Percentiles rank a stretch among this genome's conserved stretches.
These are phyloP conservation scores for Falcaria lacertinaria DNA, from an alignment of 2,888 invertebrate species.

Conservation along the genomic window DNA sequence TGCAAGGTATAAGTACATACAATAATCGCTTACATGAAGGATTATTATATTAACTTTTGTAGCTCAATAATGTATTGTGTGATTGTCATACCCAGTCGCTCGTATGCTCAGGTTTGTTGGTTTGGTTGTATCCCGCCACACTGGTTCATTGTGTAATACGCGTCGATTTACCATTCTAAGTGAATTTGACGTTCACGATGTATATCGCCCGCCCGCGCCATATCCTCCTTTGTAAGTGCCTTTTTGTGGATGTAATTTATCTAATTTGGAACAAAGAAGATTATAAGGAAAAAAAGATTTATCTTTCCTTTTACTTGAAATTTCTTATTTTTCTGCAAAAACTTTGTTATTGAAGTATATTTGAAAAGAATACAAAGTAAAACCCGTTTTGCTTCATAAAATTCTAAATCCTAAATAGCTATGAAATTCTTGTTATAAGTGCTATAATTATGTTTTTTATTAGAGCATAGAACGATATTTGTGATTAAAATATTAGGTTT, in stretches of 20 bases:
- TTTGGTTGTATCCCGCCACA: constrained; percentile 14
- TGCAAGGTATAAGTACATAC: too few species aligned
- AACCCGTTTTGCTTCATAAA: background rate
- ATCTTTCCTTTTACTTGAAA: background rate
- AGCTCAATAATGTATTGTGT: background rate
- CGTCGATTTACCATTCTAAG: constrained; percentile 60
- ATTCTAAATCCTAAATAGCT: background rate
- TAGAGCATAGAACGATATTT: background rate
- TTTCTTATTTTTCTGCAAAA: background rate
- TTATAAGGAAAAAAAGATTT: constrained; percentile 19
- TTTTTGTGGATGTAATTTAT: constrained; percentile 69
- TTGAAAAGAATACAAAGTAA: background rate
- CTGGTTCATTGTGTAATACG: constrained; percentile 37
- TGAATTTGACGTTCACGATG: constrained; percentile 67
- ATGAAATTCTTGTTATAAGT: background rate
- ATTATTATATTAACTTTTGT: too few species aligned
- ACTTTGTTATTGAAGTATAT: background rate
- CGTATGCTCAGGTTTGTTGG: constrained; percentile 13
- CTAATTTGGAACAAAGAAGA: constrained; percentile 67
- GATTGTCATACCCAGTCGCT: constrained; percentile 11
- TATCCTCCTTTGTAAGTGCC: constrained; percentile 53
- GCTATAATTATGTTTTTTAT: background rate
- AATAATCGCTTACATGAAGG: too few species aligned
- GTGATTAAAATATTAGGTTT: background rate
- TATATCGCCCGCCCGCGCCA: constrained; percentile 58